Conservation (phyloP, 2,888 invertebrate genomes). For the Calliphora vomitoria region DNA sequence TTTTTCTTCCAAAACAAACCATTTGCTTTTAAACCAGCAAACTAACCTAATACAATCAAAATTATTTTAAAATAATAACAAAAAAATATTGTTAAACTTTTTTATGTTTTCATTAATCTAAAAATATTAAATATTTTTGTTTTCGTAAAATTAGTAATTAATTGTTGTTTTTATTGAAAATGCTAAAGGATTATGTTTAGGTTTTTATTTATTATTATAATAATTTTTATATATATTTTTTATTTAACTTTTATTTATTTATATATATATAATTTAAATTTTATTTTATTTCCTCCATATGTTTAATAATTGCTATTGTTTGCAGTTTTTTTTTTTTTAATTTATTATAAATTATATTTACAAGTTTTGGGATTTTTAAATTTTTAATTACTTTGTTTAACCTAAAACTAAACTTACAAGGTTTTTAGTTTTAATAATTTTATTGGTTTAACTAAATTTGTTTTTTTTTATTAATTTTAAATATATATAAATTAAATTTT, state of each 20-base stretch:
- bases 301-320: slow-evolving; percentile 82
- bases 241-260: slow-evolving; percentile 50
- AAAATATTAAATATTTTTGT: slow-evolving; percentile 55
- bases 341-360: slow-evolving; percentile 65
- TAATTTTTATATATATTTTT: slow-evolving; percentile 26
- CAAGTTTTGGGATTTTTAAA: slow-evolving; percentile 47
- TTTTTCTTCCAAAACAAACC: no score
- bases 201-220: slow-evolving; percentile 47
- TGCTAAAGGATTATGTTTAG: slow-evolving; percentile 68
- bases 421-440: slow-evolving; percentile 42
- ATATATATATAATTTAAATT: slow-evolving; percentile 52
- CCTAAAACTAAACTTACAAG: slow-evolving; percentile 65
- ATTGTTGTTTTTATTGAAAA: slow-evolving; percentile 49
- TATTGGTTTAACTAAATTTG: slow-evolving; percentile 63
- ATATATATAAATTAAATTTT: slow-evolving; percentile 27
- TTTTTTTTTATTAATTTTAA: slow-evolving; percentile 7
- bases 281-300: slow-evolving; percentile 76
- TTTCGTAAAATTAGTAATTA: slow-evolving; percentile 51
- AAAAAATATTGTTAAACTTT: slow-evolving; percentile 19
- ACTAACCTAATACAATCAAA: slow-evolving; percentile 11
- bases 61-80: slow-evolving; percentile 18
- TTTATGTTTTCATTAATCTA: slow-evolving; percentile 17
- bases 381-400: slow-evolving; percentile 49
- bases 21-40: not conserved
- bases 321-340: slow-evolving; percentile 57